Evolutionary conservation across 2,888 invertebrate genomes (phyloP).

Genomic region (Drosophila fulvimacula): DNA sequence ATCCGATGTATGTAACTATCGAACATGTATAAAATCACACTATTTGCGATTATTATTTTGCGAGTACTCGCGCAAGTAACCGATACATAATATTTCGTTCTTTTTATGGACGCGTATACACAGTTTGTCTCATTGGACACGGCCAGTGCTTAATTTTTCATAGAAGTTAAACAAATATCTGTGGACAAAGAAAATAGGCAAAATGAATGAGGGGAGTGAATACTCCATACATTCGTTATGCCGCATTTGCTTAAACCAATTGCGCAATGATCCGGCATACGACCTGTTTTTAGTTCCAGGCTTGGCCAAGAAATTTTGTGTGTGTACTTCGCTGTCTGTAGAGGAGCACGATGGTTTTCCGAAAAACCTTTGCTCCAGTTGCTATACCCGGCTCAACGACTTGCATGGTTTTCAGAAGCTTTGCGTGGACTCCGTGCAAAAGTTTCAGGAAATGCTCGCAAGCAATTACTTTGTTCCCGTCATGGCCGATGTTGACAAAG

Average conservation of each 20-base stretch:
- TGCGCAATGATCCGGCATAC: constrained; percentile 64
- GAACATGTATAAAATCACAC: background rate
- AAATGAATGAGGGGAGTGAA: constrained; percentile 58
- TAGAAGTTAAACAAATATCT: constrained; percentile 1
- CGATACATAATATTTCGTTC: constrained; percentile 40
- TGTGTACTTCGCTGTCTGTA: constrained; percentile 80
- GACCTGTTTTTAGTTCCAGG: constrained; percentile 79
- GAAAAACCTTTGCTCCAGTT: constrained; percentile 73
- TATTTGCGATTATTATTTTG: constrained; percentile 23
- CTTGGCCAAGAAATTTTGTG: constrained; percentile 78
- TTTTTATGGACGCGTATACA: constrained; percentile 54
- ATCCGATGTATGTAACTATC: background rate
- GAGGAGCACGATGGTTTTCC: constrained; percentile 82
- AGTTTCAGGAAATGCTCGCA: constrained; percentile 73
- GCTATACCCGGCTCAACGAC: constrained; percentile 75
- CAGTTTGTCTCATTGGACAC: constrained; percentile 41
- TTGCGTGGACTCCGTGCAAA: constrained; percentile 78
- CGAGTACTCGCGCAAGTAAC: constrained; percentile 33
- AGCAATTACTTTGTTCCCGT: constrained; percentile 50
- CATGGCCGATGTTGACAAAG: constrained; percentile 44
- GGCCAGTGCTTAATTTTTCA: constrained; percentile 18
- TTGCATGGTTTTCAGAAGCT: constrained; percentile 79
- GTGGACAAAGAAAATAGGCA: constrained; percentile 1
- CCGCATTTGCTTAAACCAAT: constrained; percentile 79
- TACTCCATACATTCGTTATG: constrained; percentile 77